Percentiles rank a stretch among this genome's conserved stretches.
These are phyloP conservation scores for Saimiri boliviensis DNA, from an alignment of 2,113 vertebrate genomes.

Conservation along the genomic window DNA sequence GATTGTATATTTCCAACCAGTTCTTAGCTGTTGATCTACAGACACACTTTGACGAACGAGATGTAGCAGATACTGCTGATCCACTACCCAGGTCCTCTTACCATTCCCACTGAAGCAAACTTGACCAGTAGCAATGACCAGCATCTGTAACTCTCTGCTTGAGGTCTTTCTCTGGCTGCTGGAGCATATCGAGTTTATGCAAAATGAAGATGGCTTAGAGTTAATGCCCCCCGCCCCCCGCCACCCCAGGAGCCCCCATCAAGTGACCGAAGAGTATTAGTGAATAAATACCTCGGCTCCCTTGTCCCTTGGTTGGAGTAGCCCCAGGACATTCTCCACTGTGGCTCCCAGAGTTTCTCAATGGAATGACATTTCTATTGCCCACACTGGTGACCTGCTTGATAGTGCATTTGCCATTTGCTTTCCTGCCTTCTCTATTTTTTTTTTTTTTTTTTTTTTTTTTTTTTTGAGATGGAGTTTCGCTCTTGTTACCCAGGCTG, in stretches of 20 bases:
- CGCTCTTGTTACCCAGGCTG: no score
- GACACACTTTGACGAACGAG: background rate
- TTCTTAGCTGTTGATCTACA: background rate
- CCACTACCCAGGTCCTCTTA: background rate
- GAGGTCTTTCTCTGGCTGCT: background rate
- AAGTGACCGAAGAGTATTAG: background rate
- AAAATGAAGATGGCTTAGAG: background rate
- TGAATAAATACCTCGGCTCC: background rate
- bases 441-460: no score
- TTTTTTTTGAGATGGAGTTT: no score
- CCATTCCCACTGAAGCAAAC: background rate
- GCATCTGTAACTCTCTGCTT: background rate
- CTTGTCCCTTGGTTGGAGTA: background rate
- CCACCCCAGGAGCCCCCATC: background rate
- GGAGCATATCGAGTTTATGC: background rate
- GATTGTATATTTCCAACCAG: background rate
- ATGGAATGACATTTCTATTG: background rate
- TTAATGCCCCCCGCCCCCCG: background rate
- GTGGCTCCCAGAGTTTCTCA: background rate
- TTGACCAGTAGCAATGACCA: background rate
- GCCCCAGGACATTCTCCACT: background rate
- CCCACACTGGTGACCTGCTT: rapidly evolving
- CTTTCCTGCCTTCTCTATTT: background rate
- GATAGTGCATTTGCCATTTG: rapidly evolving
- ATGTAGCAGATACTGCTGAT: background rate